Conservation (phyloP, 2,888 invertebrate genomes). For the Diadromus collaris region DNA sequence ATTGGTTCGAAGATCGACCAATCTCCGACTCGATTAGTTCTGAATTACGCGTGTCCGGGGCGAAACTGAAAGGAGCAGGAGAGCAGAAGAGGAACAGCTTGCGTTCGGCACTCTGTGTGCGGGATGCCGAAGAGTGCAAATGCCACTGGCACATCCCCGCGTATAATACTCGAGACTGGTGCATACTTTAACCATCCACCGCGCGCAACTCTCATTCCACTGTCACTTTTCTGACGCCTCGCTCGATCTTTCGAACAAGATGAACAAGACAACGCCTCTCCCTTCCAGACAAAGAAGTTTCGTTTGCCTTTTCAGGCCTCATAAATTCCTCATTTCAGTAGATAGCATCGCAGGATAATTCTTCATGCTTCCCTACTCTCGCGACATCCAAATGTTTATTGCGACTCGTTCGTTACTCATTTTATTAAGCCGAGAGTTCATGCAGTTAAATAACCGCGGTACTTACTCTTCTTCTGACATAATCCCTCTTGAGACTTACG, state of each 20-base stretch:
- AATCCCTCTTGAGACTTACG: constrained; percentile 6
- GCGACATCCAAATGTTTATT: background rate
- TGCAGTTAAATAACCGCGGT: background rate
- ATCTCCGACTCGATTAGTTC: background rate
- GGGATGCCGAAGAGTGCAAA: constrained; percentile 57
- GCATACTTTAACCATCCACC: background rate
- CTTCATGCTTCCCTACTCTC: constrained; percentile 4
- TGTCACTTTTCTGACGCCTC: constrained; percentile 39
- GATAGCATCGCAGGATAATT: constrained; percentile 29
- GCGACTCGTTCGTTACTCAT: background rate
- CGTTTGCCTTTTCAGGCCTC: constrained; percentile 37
- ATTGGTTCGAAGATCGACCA: background rate
- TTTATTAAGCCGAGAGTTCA: background rate
- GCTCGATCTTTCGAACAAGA: constrained; percentile 1
- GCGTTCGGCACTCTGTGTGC: constrained; percentile 28
- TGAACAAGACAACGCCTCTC: constrained; percentile 33
- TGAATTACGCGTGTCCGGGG: constrained; percentile 2
- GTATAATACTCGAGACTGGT: constrained; percentile 16
- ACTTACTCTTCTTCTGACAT: constrained; percentile 17
- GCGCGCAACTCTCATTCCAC: constrained; percentile 41
- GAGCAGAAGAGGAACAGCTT: constrained; percentile 16
- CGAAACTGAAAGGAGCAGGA: background rate
- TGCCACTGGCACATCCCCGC: constrained; percentile 63
- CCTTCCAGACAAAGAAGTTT: constrained; percentile 44
- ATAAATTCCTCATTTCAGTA: constrained; percentile 39